Evolutionary conservation across 2,888 invertebrate species (phyloP).

Genomic region (Mythimna pallens): DNA sequence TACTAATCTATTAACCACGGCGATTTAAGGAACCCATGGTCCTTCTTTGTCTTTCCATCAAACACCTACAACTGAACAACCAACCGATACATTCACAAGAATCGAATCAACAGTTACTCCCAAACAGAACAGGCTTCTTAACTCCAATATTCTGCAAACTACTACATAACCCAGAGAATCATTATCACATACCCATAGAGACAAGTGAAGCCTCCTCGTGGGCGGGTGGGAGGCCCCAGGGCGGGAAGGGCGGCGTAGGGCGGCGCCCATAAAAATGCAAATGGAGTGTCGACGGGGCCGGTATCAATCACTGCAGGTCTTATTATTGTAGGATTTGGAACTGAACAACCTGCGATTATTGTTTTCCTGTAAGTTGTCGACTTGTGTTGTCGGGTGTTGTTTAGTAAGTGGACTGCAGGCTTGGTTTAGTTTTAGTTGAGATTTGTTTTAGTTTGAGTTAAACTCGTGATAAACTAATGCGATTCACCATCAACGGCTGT

Average conservation of each 20-base stretch:
- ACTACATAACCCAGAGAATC: conserved; percentile 52
- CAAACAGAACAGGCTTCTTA: conserved; percentile 8
- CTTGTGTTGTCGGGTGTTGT: background rate
- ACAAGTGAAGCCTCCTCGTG: conserved; percentile 52
- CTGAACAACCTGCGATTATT: conserved; percentile 77
- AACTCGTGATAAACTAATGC: too few relatives aligned
- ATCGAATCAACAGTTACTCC: conserved; percentile 27
- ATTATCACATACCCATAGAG: conserved; percentile 55
- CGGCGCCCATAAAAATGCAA: conserved; percentile 89
- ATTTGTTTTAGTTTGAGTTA: too few relatives aligned
- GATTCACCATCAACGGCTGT: too few relatives aligned
- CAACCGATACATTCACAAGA: background rate
- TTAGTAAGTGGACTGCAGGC: background rate
- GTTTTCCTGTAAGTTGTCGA: conserved; percentile 66
- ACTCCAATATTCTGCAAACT: conserved; percentile 31
- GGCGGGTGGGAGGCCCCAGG: conserved; percentile 63
- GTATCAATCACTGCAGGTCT: conserved; percentile 87
- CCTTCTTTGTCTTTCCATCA: too few relatives aligned
- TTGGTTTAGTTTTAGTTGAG: too few relatives aligned
- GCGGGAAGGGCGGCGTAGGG: conserved; percentile 68
- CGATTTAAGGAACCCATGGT: too few relatives aligned
- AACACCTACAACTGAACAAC: too few relatives aligned
- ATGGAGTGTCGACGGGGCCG: conserved; percentile 91
- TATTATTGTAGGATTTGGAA: conserved; percentile 84
- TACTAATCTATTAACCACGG: too few relatives aligned